phyloP scores from a whole-genome alignment of 2,797 vertebrate genomes.

The Gymnothorax javanicus region DNA sequence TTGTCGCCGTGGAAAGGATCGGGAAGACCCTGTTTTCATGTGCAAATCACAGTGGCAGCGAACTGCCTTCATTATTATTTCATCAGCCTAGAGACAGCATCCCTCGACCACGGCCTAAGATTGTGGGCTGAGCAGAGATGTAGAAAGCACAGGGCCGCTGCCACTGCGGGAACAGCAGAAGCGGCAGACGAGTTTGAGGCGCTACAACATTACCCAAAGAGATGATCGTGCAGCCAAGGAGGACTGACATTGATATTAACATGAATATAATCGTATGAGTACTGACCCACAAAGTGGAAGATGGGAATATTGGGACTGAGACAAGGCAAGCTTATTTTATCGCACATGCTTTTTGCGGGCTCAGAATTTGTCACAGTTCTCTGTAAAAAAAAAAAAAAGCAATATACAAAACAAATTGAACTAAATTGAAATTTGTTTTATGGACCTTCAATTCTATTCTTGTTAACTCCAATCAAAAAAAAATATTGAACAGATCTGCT shows the following conservation, averaged over 20 bases:
- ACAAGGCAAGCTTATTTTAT: not conserved
- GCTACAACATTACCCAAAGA: not conserved
- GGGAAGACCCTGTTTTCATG: slow-evolving; percentile 33
- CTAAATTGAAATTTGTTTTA: not conserved
- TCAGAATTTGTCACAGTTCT: too few relatives aligned
- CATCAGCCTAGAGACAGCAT: slow-evolving; percentile 19
- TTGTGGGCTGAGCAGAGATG: slow-evolving; percentile 20
- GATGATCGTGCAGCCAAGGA: not conserved
- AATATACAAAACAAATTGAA: not conserved
- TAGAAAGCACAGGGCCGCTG: slow-evolving; percentile 3
- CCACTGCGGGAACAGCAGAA: not conserved
- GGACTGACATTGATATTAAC: not conserved
- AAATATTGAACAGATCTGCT: not conserved
- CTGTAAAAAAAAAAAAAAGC: too few relatives aligned
- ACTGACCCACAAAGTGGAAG: not conserved
- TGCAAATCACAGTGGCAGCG: slow-evolving; percentile 28
- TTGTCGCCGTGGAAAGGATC: slow-evolving; percentile 15
- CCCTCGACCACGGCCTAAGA: not conserved
- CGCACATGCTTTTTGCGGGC: too few relatives aligned
- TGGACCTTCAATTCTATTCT: not conserved
- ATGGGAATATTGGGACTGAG: not conserved
- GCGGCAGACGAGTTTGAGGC: not conserved
- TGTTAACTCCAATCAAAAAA: not conserved
- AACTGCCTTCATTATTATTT: slow-evolving; percentile 34
- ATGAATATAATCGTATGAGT: not conserved